These are phyloP conservation scores for Bombus impatiens DNA, from an alignment of 1,140 invertebrate species.

Conservation along the genomic window DNA sequence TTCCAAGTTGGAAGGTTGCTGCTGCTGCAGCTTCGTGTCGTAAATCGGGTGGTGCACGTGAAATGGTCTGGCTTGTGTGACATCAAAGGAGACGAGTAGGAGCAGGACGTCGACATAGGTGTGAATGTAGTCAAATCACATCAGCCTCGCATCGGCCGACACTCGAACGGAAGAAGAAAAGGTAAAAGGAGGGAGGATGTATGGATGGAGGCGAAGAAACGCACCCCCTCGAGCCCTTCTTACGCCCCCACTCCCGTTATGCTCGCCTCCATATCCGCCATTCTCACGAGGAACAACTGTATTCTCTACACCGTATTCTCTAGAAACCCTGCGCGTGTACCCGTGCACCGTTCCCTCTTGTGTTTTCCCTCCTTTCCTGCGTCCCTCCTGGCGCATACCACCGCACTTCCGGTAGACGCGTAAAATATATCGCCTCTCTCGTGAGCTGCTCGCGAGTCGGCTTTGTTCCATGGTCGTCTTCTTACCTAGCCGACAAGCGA, in stretches of 20 bases:
- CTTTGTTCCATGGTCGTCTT: conserved; percentile 58
- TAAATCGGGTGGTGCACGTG: conserved; percentile 20
- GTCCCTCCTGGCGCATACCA: conserved; percentile 57
- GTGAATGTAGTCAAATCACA: conserved; percentile 77
- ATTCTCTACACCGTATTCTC: conserved; percentile 36
- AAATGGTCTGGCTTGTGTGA: conserved; percentile 40
- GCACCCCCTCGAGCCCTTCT: conserved; percentile 26
- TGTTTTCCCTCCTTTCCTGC: conserved; percentile 44
- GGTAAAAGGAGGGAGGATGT: conserved; percentile 16
- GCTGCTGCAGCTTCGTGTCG: conserved; percentile 2
- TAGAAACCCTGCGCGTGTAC: conserved; percentile 61
- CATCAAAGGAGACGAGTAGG: conserved; percentile 55
- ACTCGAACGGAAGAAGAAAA: conserved; percentile 50
- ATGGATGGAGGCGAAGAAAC: conserved; percentile 45
- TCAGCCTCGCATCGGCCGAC: conserved; percentile 66
- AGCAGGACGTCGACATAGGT: conserved; percentile 66
- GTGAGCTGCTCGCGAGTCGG: conserved; percentile 10
- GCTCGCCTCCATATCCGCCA: conserved; percentile 30
- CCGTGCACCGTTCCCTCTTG: conserved; percentile 39
- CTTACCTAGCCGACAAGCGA: conserved; percentile 45
- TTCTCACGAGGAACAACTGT: conserved; percentile 58
- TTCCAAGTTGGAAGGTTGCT: conserved; percentile 8
- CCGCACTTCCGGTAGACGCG: conserved; percentile 70
- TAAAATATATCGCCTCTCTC: conserved; percentile 63
- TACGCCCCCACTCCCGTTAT: conserved; percentile 14